phyloP scores from a whole-genome alignment of 2,888 invertebrate genomes.

The Mamestra brassicae region DNA sequence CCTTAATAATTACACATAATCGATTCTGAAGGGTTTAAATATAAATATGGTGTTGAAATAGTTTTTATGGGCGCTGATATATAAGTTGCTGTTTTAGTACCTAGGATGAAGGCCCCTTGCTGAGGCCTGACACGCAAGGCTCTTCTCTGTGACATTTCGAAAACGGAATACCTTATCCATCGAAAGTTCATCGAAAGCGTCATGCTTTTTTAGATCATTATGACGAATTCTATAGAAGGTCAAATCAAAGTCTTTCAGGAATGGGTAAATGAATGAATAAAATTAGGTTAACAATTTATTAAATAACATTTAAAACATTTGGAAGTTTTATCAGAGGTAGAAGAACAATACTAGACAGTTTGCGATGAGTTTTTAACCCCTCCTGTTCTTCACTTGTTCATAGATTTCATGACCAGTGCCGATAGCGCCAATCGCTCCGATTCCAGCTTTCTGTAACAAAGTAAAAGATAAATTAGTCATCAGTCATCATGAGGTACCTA shows the following conservation, averaged over 20 bases:
- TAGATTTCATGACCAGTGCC: constrained; percentile 69
- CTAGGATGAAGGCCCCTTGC: too few species aligned
- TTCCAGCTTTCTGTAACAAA: constrained; percentile 67
- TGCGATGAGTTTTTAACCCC: constrained; percentile 35
- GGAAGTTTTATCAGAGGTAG: neutral
- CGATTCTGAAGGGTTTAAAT: too few species aligned
- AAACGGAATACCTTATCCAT: too few species aligned
- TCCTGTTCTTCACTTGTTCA: constrained; percentile 62
- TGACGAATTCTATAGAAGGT: too few species aligned
- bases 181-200: too few species aligned
- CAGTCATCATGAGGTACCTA: neutral
- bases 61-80: too few species aligned
- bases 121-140: too few species aligned
- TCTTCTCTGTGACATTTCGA: too few species aligned
- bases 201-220: too few species aligned
- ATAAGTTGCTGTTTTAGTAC: too few species aligned
- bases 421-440: constrained; percentile 64
- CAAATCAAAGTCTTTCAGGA: neutral
- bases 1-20: too few species aligned
- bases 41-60: too few species aligned
- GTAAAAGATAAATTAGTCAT: neutral
- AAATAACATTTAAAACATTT: neutral
- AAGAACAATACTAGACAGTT: neutral
- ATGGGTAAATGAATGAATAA: neutral
- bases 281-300: neutral